Percentiles rank a stretch among this genome's conserved stretches.
These are phyloP conservation scores for Eubasilissa splendida DNA, from an alignment of 2,888 invertebrate species.

Conservation along the genomic window DNA sequence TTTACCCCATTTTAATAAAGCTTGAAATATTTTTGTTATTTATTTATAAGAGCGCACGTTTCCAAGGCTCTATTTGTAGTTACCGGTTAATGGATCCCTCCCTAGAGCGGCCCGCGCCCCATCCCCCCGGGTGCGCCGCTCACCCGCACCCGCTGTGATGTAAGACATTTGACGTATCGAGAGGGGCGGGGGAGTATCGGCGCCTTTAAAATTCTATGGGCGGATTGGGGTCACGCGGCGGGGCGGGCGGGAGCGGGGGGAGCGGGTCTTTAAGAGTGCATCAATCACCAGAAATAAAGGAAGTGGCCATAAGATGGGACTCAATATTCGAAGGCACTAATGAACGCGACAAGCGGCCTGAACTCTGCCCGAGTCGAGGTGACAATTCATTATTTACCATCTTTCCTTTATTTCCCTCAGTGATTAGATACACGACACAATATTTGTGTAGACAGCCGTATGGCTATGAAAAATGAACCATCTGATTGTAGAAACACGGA, in stretches of 20 bases:
- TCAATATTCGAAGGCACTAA: no score
- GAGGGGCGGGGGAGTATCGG: neutral
- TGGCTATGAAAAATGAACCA: no score
- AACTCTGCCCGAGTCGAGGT: no score
- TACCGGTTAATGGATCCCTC: no score
- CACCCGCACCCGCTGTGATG: constrained; percentile 16
- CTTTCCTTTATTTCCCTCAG: neutral
- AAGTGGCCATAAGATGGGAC: neutral
- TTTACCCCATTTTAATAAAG: no score
- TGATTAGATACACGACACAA: neutral
- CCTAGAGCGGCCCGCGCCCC: no score
- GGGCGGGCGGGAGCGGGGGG: neutral
- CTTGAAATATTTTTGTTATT: no score
- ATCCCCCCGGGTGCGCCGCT: neutral
- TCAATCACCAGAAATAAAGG: constrained; percentile 31
- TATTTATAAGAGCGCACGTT: no score
- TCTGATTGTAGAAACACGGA: no score
- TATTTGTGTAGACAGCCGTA: neutral
- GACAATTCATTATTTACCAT: neutral
- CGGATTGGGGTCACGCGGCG: constrained; percentile 22
- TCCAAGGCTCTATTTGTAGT: no score
- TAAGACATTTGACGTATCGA: constrained; percentile 23
- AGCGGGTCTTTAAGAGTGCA: constrained; percentile 23
- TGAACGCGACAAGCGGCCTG: no score
- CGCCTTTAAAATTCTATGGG: constrained; percentile 16